Evolutionary conservation across 1,140 invertebrate species (phyloP).

Genomic region (Pentalonia nigronervosa): DNA sequence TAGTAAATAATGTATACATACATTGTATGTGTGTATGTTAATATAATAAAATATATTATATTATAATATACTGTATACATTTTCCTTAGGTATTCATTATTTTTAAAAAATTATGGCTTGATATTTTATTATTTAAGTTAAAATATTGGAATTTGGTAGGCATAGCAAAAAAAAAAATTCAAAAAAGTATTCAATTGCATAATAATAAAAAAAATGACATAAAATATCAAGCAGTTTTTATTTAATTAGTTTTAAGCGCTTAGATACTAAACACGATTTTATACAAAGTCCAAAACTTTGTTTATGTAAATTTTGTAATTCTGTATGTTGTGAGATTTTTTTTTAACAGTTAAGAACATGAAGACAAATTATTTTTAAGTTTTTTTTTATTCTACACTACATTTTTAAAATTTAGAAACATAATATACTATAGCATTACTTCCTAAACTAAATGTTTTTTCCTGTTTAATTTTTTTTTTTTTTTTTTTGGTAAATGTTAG

Average conservation of each 20-base stretch:
- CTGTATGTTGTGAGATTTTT: not conserved
- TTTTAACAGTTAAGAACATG: not conserved
- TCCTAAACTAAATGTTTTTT: not conserved
- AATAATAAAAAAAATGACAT: not conserved
- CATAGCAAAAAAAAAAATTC: not conserved
- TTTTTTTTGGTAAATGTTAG: not conserved
- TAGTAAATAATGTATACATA: constrained; percentile 1
- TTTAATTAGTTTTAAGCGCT: not conserved
- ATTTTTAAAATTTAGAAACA: not conserved
- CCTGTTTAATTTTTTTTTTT: constrained; percentile 20
- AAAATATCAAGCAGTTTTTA: constrained; percentile 6
- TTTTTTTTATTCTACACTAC: not conserved
- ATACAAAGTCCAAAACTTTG: not conserved
- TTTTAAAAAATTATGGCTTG: not conserved
- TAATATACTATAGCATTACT: not conserved
- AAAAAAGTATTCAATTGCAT: not conserved
- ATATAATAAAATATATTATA: not conserved
- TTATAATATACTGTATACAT: constrained; percentile 1
- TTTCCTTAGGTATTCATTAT: not conserved
- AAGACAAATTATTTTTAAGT: constrained; percentile 12
- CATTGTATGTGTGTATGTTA: not conserved
- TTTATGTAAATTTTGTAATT: not conserved
- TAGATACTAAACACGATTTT: not conserved
- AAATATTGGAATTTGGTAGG: not conserved
- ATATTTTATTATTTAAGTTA: constrained; percentile 20